Base-by-base conservation (phyloP, 2,797 vertebrate genomes). In the Cheirogaleus major region DNA sequence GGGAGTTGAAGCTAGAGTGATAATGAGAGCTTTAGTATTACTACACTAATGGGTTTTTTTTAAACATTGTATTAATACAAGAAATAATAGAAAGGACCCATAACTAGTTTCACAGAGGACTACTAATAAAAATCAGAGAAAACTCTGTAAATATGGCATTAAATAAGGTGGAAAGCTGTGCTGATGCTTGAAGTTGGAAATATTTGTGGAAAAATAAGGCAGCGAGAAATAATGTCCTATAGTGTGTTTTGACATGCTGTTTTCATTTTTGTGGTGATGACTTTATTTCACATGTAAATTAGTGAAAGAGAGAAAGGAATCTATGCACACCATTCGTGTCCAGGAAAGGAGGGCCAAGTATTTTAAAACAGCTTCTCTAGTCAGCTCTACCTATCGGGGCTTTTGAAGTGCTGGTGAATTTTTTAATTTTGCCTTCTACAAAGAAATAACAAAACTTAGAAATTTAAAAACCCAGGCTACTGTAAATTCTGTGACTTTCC, bases 81-180 rank as follows among this genome's bases (percentile, higher is more conserved):
- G 83, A 93, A 79, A 81, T 89, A 94, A 81, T 67, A 73, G 80
- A 38, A 88, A 93, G 94, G 67, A n/a, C 30, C 13, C 45, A 41
- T 82, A 70, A 69, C 69, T 38, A 83, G 63, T 75, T 91, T 80
- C 89, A 75, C 75, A 72, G 50, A 91, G 18, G 57, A 50, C 43
- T 93, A 69, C 94, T 97, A 95, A 96, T 91, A 97, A 97, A 92
- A 73, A 38, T 72, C 59, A 79, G 89, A 93, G 55, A 96, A 95
- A 97, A 96, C 14, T 85, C 91, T 57, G 22, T 79, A 67, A 85
- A 18, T 22, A 25, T 18, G 32, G 84, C 27, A 1, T 94, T 93
- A 52, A 94, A 96, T 97, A 96, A 93, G 23, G 45, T 80, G 79
- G 88, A 97, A 98, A 94, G 38, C 83, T 76, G 20, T 90, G 55